These are phyloP conservation scores for Sparus aurata DNA, from an alignment of 2,797 vertebrate genomes.

Conservation along the genomic window DNA sequence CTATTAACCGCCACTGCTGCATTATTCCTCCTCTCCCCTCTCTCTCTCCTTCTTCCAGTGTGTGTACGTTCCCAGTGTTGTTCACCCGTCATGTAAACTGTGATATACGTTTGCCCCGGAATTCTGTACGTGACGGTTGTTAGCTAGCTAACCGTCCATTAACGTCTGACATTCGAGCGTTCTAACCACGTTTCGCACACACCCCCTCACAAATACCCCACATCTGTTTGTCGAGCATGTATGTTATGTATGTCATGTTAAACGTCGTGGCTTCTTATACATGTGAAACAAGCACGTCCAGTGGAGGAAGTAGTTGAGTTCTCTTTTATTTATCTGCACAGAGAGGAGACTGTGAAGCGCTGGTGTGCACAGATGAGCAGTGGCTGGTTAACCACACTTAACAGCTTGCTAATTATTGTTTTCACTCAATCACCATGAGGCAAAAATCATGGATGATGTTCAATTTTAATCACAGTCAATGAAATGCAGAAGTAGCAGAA, in stretches of 20 bases:
- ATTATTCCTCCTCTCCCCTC: not conserved
- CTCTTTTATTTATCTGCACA: not conserved
- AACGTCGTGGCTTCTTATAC: not conserved
- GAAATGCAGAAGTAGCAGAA: too few species aligned
- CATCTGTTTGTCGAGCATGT: not conserved
- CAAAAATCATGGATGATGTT: too few species aligned
- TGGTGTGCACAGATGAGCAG: too few species aligned
- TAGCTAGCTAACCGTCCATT: constrained; percentile 48
- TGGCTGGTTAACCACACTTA: too few species aligned
- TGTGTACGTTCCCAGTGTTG: too few species aligned
- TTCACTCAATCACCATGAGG: too few species aligned
- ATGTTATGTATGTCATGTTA: not conserved
- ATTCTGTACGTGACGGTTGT: not conserved
- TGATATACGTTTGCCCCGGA: not conserved
- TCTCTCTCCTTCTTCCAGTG: too few species aligned
- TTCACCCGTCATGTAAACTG: too few species aligned
- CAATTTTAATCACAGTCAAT: too few species aligned
- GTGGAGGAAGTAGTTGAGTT: constrained; percentile 24
- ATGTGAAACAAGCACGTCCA: not conserved
- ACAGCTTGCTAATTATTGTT: too few species aligned
- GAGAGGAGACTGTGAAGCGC: not conserved
- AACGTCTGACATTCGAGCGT: constrained; percentile 30
- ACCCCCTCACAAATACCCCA: constrained; percentile 39
- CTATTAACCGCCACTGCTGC: not conserved
- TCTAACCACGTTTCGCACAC: constrained; percentile 54